These are phyloP conservation scores for Calliopum simillimum DNA, from an alignment of 2,888 invertebrate genomes.

Conservation along the genomic window DNA sequence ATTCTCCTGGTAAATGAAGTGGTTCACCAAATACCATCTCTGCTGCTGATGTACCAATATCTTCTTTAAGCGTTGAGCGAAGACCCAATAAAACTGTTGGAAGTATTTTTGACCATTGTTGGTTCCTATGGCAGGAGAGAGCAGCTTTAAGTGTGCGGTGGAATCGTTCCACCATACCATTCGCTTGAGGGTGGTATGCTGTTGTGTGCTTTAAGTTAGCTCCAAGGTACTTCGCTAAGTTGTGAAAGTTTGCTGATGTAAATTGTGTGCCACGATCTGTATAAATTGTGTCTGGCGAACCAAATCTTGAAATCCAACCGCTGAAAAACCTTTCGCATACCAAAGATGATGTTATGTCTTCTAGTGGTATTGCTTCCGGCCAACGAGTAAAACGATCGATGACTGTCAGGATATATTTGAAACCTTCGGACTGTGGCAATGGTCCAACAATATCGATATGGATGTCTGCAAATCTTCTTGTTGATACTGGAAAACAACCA, in stretches of 20 bases:
- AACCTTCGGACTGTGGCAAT: constrained; percentile 21
- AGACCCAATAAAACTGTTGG: constrained; percentile 18
- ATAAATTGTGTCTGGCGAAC: constrained; percentile 15
- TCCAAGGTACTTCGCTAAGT: constrained; percentile 15
- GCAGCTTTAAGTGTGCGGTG: constrained; percentile 21
- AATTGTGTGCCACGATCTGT: constrained; percentile 25
- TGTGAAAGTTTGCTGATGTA: not conserved
- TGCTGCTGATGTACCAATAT: constrained; percentile 26
- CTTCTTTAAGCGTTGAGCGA: not conserved
- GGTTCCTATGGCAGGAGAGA: constrained; percentile 19
- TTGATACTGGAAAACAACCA: constrained; percentile 5
- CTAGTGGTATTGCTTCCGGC: constrained; percentile 23
- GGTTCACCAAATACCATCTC: constrained; percentile 35
- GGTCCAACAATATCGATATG: constrained; percentile 31
- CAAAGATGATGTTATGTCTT: constrained; percentile 25
- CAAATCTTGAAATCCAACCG: constrained; percentile 28
- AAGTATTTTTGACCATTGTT: constrained; percentile 14
- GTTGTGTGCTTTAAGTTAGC: constrained; percentile 15
- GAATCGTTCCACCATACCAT: constrained; percentile 22
- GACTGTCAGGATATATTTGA: too few relatives aligned
- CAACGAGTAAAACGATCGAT: constrained; percentile 19
- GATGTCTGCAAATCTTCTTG: constrained; percentile 16
- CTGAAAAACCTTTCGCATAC: too few relatives aligned
- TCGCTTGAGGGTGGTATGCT: constrained; percentile 20
- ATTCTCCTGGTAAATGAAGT: constrained; percentile 24